phyloP scores from a whole-genome alignment of 2,888 invertebrate genomes.

The Candidula unifasciata region DNA sequence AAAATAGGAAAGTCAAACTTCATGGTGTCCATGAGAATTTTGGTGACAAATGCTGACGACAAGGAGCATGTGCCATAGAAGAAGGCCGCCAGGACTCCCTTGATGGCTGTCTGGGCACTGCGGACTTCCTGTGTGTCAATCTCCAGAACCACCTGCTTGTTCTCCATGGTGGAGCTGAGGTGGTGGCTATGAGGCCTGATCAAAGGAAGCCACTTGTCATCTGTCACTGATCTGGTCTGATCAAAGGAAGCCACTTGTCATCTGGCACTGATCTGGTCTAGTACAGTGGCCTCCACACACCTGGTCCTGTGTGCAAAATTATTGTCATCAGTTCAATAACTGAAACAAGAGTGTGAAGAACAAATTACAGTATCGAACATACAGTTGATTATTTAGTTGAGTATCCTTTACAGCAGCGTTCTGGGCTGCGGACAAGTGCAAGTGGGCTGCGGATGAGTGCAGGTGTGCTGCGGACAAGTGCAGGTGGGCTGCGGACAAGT shows the following conservation, averaged over 20 bases:
- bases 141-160: slow-evolving; percentile 25
- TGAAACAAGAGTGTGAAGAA: too few relatives aligned
- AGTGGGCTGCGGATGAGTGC: too few relatives aligned
- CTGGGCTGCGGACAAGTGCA: too few relatives aligned
- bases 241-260: background rate
- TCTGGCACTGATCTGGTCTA: background rate
- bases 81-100: slow-evolving; percentile 73
- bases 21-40: slow-evolving; percentile 76
- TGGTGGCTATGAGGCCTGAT: background rate
- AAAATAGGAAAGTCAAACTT: slow-evolving; percentile 80
- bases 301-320: too few relatives aligned
- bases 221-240: background rate
- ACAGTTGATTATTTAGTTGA: too few relatives aligned
- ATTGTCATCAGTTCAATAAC: too few relatives aligned
- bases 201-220: background rate
- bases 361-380: too few relatives aligned
- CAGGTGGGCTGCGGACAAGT: too few relatives aligned
- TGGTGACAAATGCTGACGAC: slow-evolving; percentile 79
- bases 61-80: slow-evolving; percentile 78
- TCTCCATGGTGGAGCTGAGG: slow-evolving; percentile 27
- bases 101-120: slow-evolving; percentile 53
- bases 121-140: slow-evolving; percentile 39
- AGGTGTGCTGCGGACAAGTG: too few relatives aligned
- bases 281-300: background rate
- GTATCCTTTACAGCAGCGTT: too few relatives aligned